These are phyloP conservation scores for Drosophila barbarae DNA, from an alignment of 2,888 invertebrate species.

Conservation along the genomic window DNA sequence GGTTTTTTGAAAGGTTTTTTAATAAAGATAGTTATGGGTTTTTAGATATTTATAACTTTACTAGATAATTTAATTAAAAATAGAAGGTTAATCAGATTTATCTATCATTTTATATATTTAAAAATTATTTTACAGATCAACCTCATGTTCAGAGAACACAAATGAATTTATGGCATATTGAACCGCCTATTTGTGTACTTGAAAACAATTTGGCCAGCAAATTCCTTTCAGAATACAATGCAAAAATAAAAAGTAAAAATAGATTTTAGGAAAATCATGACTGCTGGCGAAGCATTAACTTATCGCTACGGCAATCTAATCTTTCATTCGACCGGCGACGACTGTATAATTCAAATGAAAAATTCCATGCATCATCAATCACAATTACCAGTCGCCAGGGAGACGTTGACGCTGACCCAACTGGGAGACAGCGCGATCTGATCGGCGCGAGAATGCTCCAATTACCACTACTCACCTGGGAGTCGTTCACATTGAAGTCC, in stretches of 20 bases:
- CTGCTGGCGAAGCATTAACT: conserved; percentile 2
- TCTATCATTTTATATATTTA: not conserved
- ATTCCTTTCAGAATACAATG: conserved; percentile 4
- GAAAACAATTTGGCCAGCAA: conserved; percentile 1
- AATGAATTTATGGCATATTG: not conserved
- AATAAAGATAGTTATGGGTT: not conserved
- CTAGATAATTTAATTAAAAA: too few species aligned
- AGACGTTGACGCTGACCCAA: conserved; percentile 1
- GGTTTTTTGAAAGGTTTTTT: not conserved
- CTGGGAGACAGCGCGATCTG: too few species aligned
- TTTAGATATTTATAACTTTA: not conserved
- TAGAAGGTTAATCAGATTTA: not conserved
- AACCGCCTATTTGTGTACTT: conserved; percentile 1
- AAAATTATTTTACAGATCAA: not conserved
- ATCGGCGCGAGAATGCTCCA: conserved; percentile 4
- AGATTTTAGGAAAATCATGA: conserved; percentile 2
- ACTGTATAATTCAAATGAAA: conserved; percentile 52
- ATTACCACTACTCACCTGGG: conserved; percentile 73
- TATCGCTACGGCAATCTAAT: conserved; percentile 31
- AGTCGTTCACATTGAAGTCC: conserved; percentile 79
- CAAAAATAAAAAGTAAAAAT: conserved; percentile 3
- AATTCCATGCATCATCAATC: conserved; percentile 65
- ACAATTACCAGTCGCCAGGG: conserved; percentile 52
- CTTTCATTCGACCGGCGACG: conserved; percentile 10
- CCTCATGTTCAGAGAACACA: not conserved